Conservation (phyloP, 2,113 vertebrate genomes). For the Protomyctophum bolini region DNA sequence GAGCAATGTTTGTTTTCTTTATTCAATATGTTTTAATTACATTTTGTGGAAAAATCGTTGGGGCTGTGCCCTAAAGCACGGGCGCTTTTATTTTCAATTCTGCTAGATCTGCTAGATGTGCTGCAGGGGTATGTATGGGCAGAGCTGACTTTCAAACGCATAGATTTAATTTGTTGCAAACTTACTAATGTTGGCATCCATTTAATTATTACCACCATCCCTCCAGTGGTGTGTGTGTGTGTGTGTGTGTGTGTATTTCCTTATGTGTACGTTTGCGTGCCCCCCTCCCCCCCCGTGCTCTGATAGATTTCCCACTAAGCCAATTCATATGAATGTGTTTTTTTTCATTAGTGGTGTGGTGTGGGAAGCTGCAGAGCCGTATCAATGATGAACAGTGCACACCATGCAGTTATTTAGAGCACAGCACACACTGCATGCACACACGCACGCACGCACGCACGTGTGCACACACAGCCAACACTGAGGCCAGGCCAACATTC, state of each 20-base stretch:
- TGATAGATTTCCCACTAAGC: not conserved
- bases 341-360: conserved; percentile 4
- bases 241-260: too few relatives aligned
- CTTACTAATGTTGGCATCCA: too few relatives aligned
- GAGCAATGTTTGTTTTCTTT: conserved; percentile 30
- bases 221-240: too few relatives aligned
- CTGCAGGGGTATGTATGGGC: conserved; percentile 12
- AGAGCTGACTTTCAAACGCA: not conserved
- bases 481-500: not conserved
- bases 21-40: conserved; percentile 58
- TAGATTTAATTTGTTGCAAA: conserved; percentile 6
- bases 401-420: not conserved
- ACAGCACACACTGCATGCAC: too few relatives aligned
- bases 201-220: too few relatives aligned
- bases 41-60: conserved; percentile 48
- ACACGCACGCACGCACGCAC: too few relatives aligned
- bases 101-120: not conserved
- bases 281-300: not conserved
- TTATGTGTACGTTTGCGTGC: too few relatives aligned
- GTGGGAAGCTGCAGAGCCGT: not conserved
- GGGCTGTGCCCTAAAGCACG: conserved; percentile 23
- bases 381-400: not conserved
- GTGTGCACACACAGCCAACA: too few relatives aligned
- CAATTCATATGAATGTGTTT: not conserved
- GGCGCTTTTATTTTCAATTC: conserved; percentile 13